phyloP scores from a whole-genome alignment of 1,140 invertebrate species.

The Ostrea denselamellosa region DNA sequence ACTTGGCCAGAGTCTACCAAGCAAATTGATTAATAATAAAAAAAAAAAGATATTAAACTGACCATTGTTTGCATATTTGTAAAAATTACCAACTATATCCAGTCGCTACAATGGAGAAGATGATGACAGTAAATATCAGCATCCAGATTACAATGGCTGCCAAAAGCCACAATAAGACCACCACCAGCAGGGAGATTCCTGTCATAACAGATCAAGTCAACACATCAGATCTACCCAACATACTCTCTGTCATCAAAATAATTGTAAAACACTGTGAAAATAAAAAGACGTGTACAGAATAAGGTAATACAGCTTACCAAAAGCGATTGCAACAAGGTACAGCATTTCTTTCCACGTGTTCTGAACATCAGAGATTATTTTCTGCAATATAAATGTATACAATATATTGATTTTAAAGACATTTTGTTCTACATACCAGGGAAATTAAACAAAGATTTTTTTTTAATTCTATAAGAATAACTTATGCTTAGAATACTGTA shows the following conservation, averaged over 20 bases:
- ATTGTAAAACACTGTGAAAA: too few relatives aligned
- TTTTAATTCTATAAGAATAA: neutral
- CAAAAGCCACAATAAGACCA: constrained; percentile 83
- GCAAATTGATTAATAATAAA: too few relatives aligned
- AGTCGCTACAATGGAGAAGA: constrained; percentile 58
- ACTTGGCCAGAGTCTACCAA: too few relatives aligned
- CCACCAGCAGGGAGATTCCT: constrained; percentile 83
- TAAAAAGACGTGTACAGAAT: neutral
- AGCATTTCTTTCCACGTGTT: constrained; percentile 83
- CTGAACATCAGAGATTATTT: constrained; percentile 82
- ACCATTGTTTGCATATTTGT: too few relatives aligned
- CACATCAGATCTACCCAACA: neutral
- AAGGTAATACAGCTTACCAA: constrained; percentile 80
- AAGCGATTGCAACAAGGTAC: constrained; percentile 83
- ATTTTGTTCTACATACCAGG: neutral
- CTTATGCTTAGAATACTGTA: too few relatives aligned
- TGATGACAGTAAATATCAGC: constrained; percentile 59
- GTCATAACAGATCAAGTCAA: constrained; percentile 46
- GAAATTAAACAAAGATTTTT: neutral
- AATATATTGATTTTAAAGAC: neutral
- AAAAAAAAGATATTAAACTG: too few relatives aligned
- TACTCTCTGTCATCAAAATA: too few relatives aligned
- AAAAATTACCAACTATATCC: constrained; percentile 67
- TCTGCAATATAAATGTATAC: constrained; percentile 73
- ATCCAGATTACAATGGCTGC: constrained; percentile 80